Evolutionary conservation across 1,140 invertebrate species (phyloP).

Genomic region (Sitophilus oryzae): DNA sequence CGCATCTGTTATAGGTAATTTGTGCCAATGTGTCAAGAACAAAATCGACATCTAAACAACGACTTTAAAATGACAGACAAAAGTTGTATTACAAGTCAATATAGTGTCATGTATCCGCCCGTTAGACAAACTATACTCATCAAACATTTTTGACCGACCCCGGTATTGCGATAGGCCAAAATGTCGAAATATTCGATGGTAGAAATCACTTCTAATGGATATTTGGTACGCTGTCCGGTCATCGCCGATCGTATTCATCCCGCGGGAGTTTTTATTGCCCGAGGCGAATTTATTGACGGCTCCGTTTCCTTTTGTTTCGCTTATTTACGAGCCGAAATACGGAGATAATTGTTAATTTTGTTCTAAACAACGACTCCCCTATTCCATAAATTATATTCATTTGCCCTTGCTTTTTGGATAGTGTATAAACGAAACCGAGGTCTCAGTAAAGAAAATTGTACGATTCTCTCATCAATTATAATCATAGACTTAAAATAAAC

Average conservation of each 20-base stretch:
- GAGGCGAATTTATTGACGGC: slow-evolving; percentile 23
- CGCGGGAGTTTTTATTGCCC: slow-evolving; percentile 30
- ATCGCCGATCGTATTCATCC: slow-evolving; percentile 16
- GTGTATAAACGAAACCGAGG: too few species aligned
- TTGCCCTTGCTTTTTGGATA: too few species aligned
- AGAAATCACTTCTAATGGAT: slow-evolving; percentile 28
- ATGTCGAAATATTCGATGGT: not conserved
- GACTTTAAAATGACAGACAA: too few species aligned
- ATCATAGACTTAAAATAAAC: too few species aligned
- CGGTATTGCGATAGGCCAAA: not conserved
- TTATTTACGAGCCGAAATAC: slow-evolving; percentile 15
- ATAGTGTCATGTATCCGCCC: not conserved
- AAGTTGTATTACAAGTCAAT: too few species aligned
- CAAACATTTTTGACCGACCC: not conserved
- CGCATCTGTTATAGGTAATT: too few species aligned
- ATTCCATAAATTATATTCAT: too few species aligned
- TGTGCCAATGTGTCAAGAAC: too few species aligned
- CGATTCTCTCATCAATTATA: too few species aligned
- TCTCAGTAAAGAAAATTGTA: too few species aligned
- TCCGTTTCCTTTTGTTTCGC: slow-evolving; percentile 20
- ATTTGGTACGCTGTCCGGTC: slow-evolving; percentile 20
- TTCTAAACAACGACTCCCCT: too few species aligned
- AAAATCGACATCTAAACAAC: too few species aligned
- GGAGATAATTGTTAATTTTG: slow-evolving; percentile 22
- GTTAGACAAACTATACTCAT: not conserved